Percentiles rank a stretch among this genome's conserved stretches.
These are phyloP conservation scores for Alviniconcha marisindica DNA, from an alignment of 1,140 invertebrate species.

Conservation along the genomic window DNA sequence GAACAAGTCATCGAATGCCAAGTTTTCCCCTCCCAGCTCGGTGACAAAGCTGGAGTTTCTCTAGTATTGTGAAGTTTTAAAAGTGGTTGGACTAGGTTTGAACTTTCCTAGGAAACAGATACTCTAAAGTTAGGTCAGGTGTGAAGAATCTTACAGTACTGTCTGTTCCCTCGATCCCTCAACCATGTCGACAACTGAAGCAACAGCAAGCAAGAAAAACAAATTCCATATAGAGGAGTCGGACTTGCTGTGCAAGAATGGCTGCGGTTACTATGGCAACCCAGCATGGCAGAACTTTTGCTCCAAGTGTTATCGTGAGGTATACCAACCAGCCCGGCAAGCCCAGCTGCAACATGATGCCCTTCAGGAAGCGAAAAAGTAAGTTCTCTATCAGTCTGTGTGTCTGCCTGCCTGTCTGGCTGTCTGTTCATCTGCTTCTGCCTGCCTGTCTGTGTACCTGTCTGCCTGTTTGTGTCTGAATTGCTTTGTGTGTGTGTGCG, in stretches of 20 bases:
- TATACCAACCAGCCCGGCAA: slow-evolving; percentile 69
- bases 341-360: slow-evolving; percentile 69
- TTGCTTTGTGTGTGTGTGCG: too few relatives aligned
- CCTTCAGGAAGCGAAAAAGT: slow-evolving; percentile 49
- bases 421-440: neutral
- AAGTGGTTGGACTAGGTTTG: too few relatives aligned
- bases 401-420: neutral
- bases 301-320: slow-evolving; percentile 87
- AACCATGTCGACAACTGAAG: slow-evolving; percentile 15
- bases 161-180: too few relatives aligned
- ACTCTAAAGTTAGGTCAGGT: too few relatives aligned
- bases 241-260: slow-evolving; percentile 95
- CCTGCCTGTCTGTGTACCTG: neutral
- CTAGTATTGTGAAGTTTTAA: too few relatives aligned
- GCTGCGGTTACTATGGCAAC: slow-evolving; percentile 98
- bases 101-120: too few relatives aligned
- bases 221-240: slow-evolving; percentile 86
- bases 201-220: slow-evolving; percentile 51
- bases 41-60: too few relatives aligned
- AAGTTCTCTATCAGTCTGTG: neutral
- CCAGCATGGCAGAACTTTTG: slow-evolving; percentile 98
- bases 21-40: too few relatives aligned
- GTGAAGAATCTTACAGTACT: too few relatives aligned
- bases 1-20: too few relatives aligned
- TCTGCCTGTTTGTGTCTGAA: neutral